Evolutionary conservation across 2,888 invertebrate genomes (phyloP), one percentile per base, ranked within the genome.

Genomic region (Drosophila paranaensis): DNA sequence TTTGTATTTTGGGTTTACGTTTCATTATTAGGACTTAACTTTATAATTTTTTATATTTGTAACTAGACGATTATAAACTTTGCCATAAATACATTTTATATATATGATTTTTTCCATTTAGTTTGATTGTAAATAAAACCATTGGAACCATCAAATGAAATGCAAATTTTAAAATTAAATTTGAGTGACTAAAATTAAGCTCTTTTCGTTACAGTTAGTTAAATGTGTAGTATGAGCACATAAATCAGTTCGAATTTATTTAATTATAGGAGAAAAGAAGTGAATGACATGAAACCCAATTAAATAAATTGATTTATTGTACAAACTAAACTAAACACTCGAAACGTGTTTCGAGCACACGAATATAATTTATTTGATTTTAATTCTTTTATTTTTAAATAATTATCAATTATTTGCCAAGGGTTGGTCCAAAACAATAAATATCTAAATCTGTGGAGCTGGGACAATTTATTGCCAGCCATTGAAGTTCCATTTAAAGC

Each of bases 41-140:
- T 50, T 57, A 71, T 45, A 65, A 42, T 42, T 53, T 46, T 61
- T 60, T 45, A 20, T 61, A 64, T 68, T 57, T 69, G 63, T 82
- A 72, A 86, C 89, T 84, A 85, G 84, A 83, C 84, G 79, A 84
- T 87, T 89, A 89, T 89, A 81, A 87, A 81, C 67, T 67, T 80
- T 77, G 69, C 53, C 53, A 58, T 79, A 60, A 75, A 71, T 79
- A 64, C 61, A 56, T 54, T 75, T 50, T 16, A 50, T 50, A 50
- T 48, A 30, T 33, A 33, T 33, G n/a, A 11, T 43, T 20, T 20
- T 2, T 39, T 9, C 10, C 10, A 14, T 54, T 25, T 5, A 11
- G 1, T n/a, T 40, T 55, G 11, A 50, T 14, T 35, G 6, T 20
- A 16, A 33, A 6, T 33, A 11, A 33, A 16, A 16, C 2, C 2